These are phyloP conservation scores for Addax nasomaculatus DNA, from an alignment of 2,113 vertebrate genomes.

Conservation along the genomic window DNA sequence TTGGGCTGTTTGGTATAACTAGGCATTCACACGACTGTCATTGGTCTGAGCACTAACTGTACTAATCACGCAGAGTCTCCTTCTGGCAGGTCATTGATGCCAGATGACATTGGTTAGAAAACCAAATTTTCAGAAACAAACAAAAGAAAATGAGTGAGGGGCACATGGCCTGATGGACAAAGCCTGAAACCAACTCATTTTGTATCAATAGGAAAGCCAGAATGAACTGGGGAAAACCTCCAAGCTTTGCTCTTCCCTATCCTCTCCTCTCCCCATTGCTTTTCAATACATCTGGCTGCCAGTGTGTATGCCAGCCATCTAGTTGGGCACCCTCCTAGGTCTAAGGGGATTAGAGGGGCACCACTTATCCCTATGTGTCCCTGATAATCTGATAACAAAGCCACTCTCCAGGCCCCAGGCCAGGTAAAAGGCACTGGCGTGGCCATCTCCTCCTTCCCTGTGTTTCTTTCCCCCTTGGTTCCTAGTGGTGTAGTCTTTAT, in stretches of 20 bases:
- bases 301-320: conserved; percentile 69
- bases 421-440: neutral
- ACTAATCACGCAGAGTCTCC: conserved; percentile 42
- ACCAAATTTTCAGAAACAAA: conserved; percentile 55
- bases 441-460: neutral
- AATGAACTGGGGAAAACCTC: conserved; percentile 76
- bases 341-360: conserved; percentile 43
- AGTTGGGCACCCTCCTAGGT: conserved; percentile 51
- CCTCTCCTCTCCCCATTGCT: conserved; percentile 69
- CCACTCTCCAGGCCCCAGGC: neutral
- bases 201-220: conserved; percentile 68
- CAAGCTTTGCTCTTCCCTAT: conserved; percentile 66
- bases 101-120: conserved; percentile 41
- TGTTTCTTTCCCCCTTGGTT: conserved; percentile 1
- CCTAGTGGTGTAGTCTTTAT: conserved; percentile 50
- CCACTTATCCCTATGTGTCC: conserved; percentile 14
- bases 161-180: conserved; percentile 58
- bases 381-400: neutral
- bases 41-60: conserved; percentile 54
- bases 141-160: conserved; percentile 50
- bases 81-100: conserved; percentile 33
- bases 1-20: conserved; percentile 79
- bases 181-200: conserved; percentile 65
- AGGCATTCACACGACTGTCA: conserved; percentile 68
- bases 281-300: conserved; percentile 68